A percentile compares a stretch with the other conserved stretches of the same genome.
phyloP scores from a whole-genome alignment of 2,888 invertebrate genomes.

The Perdita meconis region DNA sequence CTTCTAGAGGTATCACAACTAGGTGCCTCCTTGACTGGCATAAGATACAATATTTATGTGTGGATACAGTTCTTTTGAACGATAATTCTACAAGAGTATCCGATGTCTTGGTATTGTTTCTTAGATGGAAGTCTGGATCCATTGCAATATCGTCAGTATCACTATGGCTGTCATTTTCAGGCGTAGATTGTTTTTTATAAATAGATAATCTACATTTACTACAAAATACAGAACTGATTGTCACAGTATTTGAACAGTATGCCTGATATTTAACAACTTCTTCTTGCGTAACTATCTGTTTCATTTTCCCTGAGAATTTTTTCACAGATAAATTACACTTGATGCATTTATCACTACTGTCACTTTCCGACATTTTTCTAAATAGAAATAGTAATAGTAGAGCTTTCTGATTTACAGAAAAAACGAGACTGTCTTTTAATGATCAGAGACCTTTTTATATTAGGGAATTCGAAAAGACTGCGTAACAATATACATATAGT shows the following conservation, averaged over 20 bases:
- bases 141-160: conserved; percentile 20
- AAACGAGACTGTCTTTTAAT: too few species aligned
- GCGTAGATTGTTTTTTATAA: neutral
- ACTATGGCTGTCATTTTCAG: neutral
- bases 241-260: neutral
- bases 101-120: neutral
- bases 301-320: neutral
- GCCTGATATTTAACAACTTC: neutral
- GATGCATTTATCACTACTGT: neutral
- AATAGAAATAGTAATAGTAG: too few species aligned
- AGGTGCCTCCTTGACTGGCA: neutral
- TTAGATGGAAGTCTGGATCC: neutral
- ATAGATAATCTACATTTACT: neutral
- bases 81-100: conserved; percentile 2
- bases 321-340: neutral
- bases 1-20: conserved; percentile 32
- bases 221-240: neutral
- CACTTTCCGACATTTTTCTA: neutral
- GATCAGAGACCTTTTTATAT: too few species aligned
- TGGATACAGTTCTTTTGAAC: conserved; percentile 5
- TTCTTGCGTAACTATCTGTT: neutral
- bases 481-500: too few species aligned
- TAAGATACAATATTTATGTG: neutral
- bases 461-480: too few species aligned
- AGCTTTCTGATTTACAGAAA: too few species aligned